These are phyloP conservation scores for Daktulosphaira vitifoliae DNA, from an alignment of 1,140 invertebrate species.

Conservation along the genomic window DNA sequence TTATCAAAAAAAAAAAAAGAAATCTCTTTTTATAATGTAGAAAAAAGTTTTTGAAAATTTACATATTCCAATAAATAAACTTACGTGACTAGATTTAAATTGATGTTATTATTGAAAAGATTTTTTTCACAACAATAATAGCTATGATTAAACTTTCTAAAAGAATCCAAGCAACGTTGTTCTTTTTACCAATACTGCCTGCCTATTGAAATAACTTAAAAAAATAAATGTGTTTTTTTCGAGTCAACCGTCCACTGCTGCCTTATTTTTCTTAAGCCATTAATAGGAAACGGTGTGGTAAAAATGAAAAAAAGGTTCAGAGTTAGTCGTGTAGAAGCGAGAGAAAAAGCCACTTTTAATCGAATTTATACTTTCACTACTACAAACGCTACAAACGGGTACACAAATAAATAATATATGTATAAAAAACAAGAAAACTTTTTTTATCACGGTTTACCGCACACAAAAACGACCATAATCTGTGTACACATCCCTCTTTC, in stretches of 20 bases:
- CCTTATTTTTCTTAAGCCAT: too few relatives aligned
- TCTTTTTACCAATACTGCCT: not conserved
- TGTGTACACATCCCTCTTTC: not conserved
- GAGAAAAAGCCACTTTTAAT: conserved; percentile 19
- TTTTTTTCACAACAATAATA: not conserved
- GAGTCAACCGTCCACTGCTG: not conserved
- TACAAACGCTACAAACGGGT: not conserved
- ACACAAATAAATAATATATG: not conserved
- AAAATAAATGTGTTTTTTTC: not conserved
- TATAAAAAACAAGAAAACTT: conserved; percentile 24
- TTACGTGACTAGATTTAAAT: too few relatives aligned
- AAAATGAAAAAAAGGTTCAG: not conserved
- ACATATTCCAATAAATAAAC: too few relatives aligned
- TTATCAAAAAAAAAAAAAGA: too few relatives aligned
- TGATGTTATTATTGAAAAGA: too few relatives aligned
- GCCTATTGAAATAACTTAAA: too few relatives aligned
- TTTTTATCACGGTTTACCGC: conserved; percentile 24
- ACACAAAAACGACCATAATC: conserved; percentile 26
- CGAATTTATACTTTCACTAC: conserved; percentile 16
- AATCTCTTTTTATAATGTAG: too few relatives aligned
- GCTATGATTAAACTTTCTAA: not conserved
- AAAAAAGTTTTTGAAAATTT: too few relatives aligned
- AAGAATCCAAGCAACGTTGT: not conserved
- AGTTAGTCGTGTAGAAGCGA: conserved; percentile 18
- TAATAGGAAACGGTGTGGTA: too few relatives aligned